phyloP scores from a whole-genome alignment of 2,797 vertebrate genomes.

The Hyperoplus lanceolatus region DNA sequence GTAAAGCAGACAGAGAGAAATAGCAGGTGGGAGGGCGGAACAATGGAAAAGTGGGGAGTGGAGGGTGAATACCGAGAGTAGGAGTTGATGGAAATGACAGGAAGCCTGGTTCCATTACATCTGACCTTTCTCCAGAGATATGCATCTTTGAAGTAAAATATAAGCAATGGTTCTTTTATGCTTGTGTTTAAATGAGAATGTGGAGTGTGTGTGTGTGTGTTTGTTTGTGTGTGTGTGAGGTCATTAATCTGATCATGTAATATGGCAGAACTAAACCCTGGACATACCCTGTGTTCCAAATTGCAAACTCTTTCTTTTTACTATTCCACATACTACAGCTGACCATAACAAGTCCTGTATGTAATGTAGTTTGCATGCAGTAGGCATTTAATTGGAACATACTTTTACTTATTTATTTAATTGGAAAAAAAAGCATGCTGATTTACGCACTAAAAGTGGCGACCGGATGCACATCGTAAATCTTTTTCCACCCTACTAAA shows the following conservation, averaged over 20 bases:
- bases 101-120: constrained; percentile 55
- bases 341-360: no score
- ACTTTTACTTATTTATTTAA: no score
- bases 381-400: no score
- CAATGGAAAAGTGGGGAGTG: not conserved
- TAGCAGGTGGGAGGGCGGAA: not conserved
- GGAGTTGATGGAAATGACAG: constrained; percentile 51
- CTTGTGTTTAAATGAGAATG: constrained; percentile 45
- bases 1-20: constrained; percentile 26
- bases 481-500: no score
- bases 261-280: not conserved
- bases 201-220: constrained; percentile 20
- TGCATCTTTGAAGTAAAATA: constrained; percentile 38
- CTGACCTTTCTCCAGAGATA: constrained; percentile 50
- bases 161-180: constrained; percentile 29
- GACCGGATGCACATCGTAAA: no score
- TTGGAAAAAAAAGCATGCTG: no score
- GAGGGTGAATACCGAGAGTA: constrained; percentile 14
- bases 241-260: constrained; percentile 10
- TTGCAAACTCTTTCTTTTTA: not conserved
- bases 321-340: not conserved
- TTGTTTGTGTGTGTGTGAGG: not conserved
- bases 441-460: no score
- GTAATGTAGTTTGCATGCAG: no score
- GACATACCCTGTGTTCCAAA: not conserved